These are phyloP conservation scores for Aphelinus atriplicis DNA, from an alignment of 1,140 invertebrate species.

Conservation along the genomic window DNA sequence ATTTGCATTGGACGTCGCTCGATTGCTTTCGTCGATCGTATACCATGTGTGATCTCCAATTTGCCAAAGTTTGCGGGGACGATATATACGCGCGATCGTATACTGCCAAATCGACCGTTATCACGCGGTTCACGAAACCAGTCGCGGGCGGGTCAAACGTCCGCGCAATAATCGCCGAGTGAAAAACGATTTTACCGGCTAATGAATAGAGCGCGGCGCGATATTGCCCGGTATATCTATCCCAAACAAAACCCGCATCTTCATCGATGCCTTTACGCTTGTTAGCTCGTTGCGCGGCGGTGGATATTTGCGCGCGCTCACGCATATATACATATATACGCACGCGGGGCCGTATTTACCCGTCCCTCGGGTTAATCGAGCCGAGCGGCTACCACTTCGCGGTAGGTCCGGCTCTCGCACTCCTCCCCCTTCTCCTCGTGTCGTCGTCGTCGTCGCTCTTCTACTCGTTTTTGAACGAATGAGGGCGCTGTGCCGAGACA, in stretches of 20 bases:
- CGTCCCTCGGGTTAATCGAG: slow-evolving; percentile 22
- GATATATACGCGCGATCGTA: too few relatives aligned
- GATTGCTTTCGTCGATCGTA: too few relatives aligned
- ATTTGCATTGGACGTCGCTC: too few relatives aligned
- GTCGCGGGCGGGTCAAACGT: too few relatives aligned
- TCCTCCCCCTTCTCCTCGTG: neutral
- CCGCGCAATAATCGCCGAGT: too few relatives aligned
- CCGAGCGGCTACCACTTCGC: slow-evolving; percentile 22
- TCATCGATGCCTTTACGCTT: slow-evolving; percentile 14
- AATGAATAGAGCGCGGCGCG: neutral
- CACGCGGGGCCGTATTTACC: neutral
- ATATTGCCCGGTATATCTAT: neutral
- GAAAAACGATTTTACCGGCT: too few relatives aligned
- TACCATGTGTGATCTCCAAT: too few relatives aligned
- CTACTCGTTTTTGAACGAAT: slow-evolving; percentile 13
- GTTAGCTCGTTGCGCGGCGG: slow-evolving; percentile 10
- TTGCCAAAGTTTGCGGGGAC: too few relatives aligned
- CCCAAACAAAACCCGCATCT: slow-evolving; percentile 8
- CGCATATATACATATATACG: neutral
- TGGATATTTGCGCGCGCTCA: slow-evolving; percentile 7
- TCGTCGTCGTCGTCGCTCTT: neutral
- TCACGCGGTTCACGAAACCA: too few relatives aligned
- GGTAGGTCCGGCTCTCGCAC: slow-evolving; percentile 28
- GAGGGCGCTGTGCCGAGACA: neutral
- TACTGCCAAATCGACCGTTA: too few relatives aligned